Conservation (phyloP, 92 coral and sea anemone species). For the Porites evermanni region DNA sequence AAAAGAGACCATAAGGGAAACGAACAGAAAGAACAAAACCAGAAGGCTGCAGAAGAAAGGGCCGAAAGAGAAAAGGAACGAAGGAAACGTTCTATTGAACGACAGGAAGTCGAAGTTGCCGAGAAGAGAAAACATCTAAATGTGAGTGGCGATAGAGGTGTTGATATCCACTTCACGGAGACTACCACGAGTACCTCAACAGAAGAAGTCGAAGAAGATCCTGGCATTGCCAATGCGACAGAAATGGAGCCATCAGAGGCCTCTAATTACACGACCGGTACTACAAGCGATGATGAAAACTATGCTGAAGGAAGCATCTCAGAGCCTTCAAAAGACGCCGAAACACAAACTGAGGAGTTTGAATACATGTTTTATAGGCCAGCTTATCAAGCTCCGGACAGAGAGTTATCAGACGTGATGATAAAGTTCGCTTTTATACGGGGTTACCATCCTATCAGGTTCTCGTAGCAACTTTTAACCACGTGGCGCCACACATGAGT, state of each 20-base stretch:
- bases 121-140: too few relatives aligned
- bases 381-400: conserved; percentile 45
- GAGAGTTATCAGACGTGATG: conserved; percentile 40
- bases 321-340: conserved; percentile 40
- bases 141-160: too few relatives aligned
- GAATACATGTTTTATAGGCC: conserved; percentile 41
- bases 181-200: conserved; percentile 26
- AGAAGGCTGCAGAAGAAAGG: too few relatives aligned
- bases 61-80: too few relatives aligned
- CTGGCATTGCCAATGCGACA: conserved; percentile 22
- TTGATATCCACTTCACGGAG: not conserved
- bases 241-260: conserved; percentile 31
- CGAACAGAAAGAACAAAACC: too few relatives aligned
- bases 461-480: conserved; percentile 30
- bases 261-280: conserved; percentile 12
- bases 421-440: not conserved
- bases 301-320: conserved; percentile 20
- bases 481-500: conserved; percentile 43
- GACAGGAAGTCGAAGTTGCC: too few relatives aligned
- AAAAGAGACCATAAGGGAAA: too few relatives aligned
- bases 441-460: conserved; percentile 18
- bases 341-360: conserved; percentile 1
- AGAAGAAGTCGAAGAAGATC: not conserved
- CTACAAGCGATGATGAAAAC: conserved; percentile 30
- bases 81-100: too few relatives aligned